These are phyloP conservation scores for Drosophila pallidifrons DNA, from an alignment of 1,140 invertebrate species.

Conservation along the genomic window DNA sequence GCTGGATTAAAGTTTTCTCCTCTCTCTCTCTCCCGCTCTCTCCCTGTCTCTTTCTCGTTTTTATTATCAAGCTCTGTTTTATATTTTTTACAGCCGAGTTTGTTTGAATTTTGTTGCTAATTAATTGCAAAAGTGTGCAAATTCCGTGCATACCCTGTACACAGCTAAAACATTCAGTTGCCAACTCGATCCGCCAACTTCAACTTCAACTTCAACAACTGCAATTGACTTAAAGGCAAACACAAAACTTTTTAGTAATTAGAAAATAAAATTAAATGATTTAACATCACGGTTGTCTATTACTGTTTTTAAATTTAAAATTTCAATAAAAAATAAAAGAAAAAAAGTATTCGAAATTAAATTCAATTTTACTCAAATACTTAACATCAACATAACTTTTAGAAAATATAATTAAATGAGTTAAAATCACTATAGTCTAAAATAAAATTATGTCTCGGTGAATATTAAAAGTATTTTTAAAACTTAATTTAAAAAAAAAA, in stretches of 20 bases:
- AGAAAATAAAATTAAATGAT: neutral
- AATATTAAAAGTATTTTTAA: too few relatives aligned
- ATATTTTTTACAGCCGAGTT: slow-evolving; percentile 43
- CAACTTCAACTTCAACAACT: neutral
- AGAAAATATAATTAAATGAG: too few relatives aligned
- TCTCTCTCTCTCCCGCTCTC: too few relatives aligned
- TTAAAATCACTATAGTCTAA: too few relatives aligned
- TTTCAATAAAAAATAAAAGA: too few relatives aligned
- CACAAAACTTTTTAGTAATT: neutral
- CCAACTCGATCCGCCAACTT: neutral
- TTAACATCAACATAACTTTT: too few relatives aligned
- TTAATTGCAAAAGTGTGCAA: slow-evolving; percentile 76
- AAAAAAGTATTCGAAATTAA: too few relatives aligned
- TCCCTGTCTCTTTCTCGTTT: slow-evolving; percentile 6
- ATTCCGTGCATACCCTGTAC: slow-evolving; percentile 23
- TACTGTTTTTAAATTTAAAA: too few relatives aligned
- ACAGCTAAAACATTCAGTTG: neutral
- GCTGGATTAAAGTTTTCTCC: slow-evolving; percentile 62
- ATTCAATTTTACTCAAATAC: too few relatives aligned
- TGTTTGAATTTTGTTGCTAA: slow-evolving; percentile 82
- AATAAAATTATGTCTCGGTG: too few relatives aligned
- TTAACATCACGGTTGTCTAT: too few relatives aligned
- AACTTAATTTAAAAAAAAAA: too few relatives aligned
- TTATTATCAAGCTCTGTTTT: slow-evolving; percentile 3
- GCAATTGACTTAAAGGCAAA: neutral